These are phyloP conservation scores for Sinopyrophorus schimmeli DNA, from an alignment of 2,888 invertebrate species.

Conservation along the genomic window DNA sequence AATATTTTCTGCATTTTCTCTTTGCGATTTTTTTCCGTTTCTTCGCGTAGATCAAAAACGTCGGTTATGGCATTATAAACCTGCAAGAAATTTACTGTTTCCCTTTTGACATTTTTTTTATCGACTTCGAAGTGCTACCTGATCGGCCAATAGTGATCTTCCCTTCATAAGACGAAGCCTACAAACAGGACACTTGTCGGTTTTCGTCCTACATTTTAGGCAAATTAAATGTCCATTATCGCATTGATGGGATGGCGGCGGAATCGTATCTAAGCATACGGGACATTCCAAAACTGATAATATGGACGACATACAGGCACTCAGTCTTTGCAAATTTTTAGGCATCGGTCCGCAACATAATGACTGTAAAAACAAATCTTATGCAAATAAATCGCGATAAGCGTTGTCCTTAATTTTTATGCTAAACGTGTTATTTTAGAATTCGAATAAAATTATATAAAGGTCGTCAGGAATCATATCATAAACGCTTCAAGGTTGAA, in stretches of 20 bases:
- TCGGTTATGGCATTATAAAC: constrained; percentile 58
- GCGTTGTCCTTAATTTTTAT: no score
- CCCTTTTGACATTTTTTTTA: constrained; percentile 5
- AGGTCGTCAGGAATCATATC: no score
- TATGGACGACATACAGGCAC: constrained; percentile 58
- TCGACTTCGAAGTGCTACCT: no score
- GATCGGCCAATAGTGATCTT: constrained; percentile 60
- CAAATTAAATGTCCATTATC: constrained; percentile 69
- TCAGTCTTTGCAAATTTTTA: constrained; percentile 58
- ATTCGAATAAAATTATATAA: no score
- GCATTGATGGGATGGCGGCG: constrained; percentile 67
- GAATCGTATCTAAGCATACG: constrained; percentile 65
- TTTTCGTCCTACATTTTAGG: constrained; percentile 62
- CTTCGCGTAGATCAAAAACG: constrained; percentile 56
- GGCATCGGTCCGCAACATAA: constrained; percentile 63
- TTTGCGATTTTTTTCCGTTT: constrained; percentile 45
- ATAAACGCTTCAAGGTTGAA: no score
- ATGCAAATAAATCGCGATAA: no score
- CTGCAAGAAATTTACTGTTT: no score
- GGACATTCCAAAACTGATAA: constrained; percentile 65
- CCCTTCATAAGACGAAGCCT: constrained; percentile 59
- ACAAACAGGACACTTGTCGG: constrained; percentile 66
- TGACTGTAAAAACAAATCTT: constrained; percentile 44
- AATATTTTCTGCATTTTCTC: constrained; percentile 57
- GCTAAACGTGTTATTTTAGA: no score